Conservation (phyloP, 30 jellyfish, hydroid and myxozoan species). For the Rhopilema esculentum region DNA sequence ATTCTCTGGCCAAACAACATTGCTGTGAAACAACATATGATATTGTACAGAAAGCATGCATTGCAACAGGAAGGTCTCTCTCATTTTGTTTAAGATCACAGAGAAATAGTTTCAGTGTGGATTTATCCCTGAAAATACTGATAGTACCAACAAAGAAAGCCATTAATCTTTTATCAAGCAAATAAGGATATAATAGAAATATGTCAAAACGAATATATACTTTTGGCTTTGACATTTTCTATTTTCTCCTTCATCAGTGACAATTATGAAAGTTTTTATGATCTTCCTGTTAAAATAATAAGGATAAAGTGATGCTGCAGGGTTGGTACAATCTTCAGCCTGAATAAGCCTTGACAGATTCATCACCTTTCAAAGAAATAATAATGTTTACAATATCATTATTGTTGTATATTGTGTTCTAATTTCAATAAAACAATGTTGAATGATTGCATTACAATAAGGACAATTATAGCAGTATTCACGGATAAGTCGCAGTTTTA, state of each 20-base stretch:
- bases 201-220: not conserved
- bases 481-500: too few species aligned
- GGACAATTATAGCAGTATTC: too few species aligned
- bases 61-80: too few species aligned
- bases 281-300: constrained; percentile 53
- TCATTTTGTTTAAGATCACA: too few species aligned
- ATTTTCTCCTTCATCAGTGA: constrained; percentile 76
- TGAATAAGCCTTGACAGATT: constrained; percentile 27
- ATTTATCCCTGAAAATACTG: too few species aligned
- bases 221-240: constrained; percentile 17
- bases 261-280: constrained; percentile 68
- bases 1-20: too few species aligned
- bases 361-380: constrained; percentile 33
- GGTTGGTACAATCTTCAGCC: constrained; percentile 45
- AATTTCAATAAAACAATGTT: too few species aligned
- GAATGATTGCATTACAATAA: not conserved
- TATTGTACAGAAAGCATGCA: too few species aligned
- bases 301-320: constrained; percentile 70
- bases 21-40: too few species aligned
- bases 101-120: too few species aligned
- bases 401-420: not conserved
- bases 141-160: too few species aligned
- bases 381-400: not conserved
- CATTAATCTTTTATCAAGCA: too few species aligned
- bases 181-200: not conserved